Evolutionary conservation across 2,113 vertebrate species (phyloP).

Genomic region (Alligator sinensis): DNA sequence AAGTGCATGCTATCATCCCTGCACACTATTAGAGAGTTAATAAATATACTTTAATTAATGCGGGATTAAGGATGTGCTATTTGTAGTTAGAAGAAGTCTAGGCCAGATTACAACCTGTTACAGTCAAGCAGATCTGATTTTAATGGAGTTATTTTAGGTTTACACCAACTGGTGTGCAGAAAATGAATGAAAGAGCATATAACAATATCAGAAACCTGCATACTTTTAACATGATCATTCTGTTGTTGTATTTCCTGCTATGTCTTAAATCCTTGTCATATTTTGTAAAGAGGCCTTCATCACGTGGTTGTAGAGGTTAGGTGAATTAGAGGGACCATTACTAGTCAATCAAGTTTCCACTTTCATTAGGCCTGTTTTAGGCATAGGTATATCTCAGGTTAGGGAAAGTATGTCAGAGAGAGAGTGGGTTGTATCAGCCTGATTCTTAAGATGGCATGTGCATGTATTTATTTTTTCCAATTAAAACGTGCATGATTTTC

Average conservation of each 20-base stretch:
- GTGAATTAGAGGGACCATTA: background rate
- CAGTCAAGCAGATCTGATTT: background rate
- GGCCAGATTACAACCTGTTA: background rate
- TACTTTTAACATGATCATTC: rapidly evolving
- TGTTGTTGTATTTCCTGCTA: rapidly evolving
- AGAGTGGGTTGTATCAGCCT: background rate
- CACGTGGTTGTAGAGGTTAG: background rate
- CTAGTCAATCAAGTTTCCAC: background rate
- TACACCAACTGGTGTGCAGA: background rate
- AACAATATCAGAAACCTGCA: rapidly evolving
- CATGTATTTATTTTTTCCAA: background rate
- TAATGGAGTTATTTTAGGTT: background rate
- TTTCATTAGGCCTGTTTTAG: background rate
- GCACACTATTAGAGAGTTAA: rapidly evolving
- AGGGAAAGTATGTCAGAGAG: background rate
- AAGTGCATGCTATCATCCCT: background rate
- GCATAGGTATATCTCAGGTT: background rate
- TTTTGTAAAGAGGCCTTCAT: background rate
- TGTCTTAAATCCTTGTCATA: background rate
- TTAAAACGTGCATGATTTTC: background rate
- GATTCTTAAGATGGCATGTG: background rate
- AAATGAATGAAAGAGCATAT: background rate
- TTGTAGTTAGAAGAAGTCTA: background rate
- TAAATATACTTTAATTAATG: background rate
- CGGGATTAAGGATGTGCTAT: background rate